These are phyloP conservation scores for Rotaria magnacalcarata DNA, from an alignment of 2,888 invertebrate genomes.

Conservation along the genomic window DNA sequence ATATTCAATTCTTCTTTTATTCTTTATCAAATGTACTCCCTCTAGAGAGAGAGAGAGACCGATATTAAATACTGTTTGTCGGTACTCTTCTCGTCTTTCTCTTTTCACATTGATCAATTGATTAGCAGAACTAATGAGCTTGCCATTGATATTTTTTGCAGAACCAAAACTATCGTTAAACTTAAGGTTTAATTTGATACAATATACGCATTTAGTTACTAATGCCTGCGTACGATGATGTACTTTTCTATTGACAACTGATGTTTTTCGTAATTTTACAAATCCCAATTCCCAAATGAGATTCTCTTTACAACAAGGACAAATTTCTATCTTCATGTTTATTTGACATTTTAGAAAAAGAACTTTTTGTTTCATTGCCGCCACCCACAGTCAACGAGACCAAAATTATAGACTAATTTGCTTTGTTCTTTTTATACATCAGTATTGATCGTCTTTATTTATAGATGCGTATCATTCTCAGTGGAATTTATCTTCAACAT, in stretches of 20 bases:
- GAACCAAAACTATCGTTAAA: background rate
- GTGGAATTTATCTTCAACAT: background rate
- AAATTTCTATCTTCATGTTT: background rate
- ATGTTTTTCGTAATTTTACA: background rate
- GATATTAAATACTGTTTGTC: background rate
- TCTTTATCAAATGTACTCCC: no score
- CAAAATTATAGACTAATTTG: background rate
- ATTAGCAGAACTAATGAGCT: slow-evolving; percentile 16
- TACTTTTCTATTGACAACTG: background rate
- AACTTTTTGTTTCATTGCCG: background rate
- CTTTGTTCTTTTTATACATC: background rate
- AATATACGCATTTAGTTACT: background rate
- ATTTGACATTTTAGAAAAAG: background rate
- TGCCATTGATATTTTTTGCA: background rate
- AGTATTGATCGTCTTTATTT: background rate
- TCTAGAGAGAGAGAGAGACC: no score
- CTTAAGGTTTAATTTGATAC: no score
- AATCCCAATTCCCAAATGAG: background rate
- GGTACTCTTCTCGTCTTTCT: background rate
- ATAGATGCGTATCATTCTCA: background rate
- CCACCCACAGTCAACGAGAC: background rate
- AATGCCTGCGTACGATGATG: background rate
- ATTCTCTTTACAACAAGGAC: background rate
- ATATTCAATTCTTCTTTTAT: no score
- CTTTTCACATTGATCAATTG: background rate